Evolutionary conservation across 2,888 invertebrate genomes (phyloP).

Genomic region (Neocrepidodera transversa): DNA sequence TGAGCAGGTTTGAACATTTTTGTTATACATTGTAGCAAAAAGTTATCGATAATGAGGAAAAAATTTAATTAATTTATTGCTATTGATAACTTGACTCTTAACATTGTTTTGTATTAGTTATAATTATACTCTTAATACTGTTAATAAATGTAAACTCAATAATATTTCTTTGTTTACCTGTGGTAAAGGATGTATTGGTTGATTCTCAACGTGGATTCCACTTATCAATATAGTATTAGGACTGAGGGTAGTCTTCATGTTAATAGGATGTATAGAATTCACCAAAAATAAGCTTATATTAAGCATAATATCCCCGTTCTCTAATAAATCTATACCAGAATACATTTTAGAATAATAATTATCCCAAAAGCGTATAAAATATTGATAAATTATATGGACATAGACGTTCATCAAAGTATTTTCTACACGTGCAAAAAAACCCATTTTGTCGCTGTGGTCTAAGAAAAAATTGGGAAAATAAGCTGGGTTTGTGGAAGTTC

Average conservation of each 20-base stretch:
- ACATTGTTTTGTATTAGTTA: no score
- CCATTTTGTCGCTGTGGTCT: constrained; percentile 48
- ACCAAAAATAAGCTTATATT: constrained; percentile 61
- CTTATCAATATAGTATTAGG: constrained; percentile 64
- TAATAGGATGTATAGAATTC: constrained; percentile 61
- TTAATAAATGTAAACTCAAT: no score
- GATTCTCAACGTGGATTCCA: constrained; percentile 62
- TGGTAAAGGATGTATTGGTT: constrained; percentile 34
- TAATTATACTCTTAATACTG: no score
- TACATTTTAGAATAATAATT: constrained; percentile 54
- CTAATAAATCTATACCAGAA: constrained; percentile 60
- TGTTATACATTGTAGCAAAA: no score
- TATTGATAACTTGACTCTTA: no score
- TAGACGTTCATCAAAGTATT: constrained; percentile 54
- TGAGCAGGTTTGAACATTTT: no score
- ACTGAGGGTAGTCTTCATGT: constrained; percentile 59
- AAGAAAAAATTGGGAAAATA: constrained; percentile 62
- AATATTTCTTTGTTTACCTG: no score
- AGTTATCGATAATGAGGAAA: no score
- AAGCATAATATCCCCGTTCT: constrained; percentile 61
- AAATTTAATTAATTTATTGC: no score
- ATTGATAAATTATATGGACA: constrained; percentile 27
- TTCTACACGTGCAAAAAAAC: constrained; percentile 52
- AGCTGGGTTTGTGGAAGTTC: constrained; percentile 61
- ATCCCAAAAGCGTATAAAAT: constrained; percentile 7